Evolutionary conservation across 2,113 vertebrate genomes (phyloP).

Genomic region (Oryzias javanicus): DNA sequence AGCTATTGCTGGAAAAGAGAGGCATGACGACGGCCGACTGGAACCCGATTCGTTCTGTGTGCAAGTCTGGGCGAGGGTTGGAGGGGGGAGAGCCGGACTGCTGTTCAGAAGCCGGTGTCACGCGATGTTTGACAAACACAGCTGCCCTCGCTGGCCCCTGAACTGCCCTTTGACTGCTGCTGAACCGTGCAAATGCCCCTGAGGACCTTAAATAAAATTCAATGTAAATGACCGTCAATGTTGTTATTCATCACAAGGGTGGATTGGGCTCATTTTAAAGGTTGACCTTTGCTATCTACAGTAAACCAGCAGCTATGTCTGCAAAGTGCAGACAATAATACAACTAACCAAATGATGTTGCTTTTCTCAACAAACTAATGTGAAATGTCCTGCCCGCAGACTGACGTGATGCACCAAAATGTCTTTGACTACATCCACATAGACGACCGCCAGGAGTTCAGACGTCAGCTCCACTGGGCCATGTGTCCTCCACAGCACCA

Average conservation of each 20-base stretch:
- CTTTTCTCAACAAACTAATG: neutral
- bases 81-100: slow-evolving; percentile 53
- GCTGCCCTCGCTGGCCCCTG: slow-evolving; percentile 66
- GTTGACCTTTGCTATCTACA: too few relatives aligned
- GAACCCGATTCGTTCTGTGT: slow-evolving; percentile 39
- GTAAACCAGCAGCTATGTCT: too few relatives aligned
- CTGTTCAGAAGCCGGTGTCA: slow-evolving; percentile 73
- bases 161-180: slow-evolving; percentile 49
- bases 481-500: slow-evolving; percentile 88
- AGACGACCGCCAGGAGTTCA: slow-evolving; percentile 96
- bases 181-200: slow-evolving; percentile 31
- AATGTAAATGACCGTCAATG: too few relatives aligned
- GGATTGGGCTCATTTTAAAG: too few relatives aligned
- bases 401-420: slow-evolving; percentile 97
- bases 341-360: neutral
- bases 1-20: slow-evolving; percentile 71
- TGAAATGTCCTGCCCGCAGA: slow-evolving; percentile 70
- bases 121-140: slow-evolving; percentile 79
- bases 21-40: slow-evolving; percentile 63
- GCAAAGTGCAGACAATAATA: too few relatives aligned
- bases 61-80: slow-evolving; percentile 22
- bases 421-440: slow-evolving; percentile 97
- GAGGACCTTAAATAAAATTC: neutral
- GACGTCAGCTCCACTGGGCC: slow-evolving; percentile 94
- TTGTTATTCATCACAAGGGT: too few relatives aligned